Conservation (phyloP, 2,797 vertebrate species). For the Babyrousa celebensis region DNA sequence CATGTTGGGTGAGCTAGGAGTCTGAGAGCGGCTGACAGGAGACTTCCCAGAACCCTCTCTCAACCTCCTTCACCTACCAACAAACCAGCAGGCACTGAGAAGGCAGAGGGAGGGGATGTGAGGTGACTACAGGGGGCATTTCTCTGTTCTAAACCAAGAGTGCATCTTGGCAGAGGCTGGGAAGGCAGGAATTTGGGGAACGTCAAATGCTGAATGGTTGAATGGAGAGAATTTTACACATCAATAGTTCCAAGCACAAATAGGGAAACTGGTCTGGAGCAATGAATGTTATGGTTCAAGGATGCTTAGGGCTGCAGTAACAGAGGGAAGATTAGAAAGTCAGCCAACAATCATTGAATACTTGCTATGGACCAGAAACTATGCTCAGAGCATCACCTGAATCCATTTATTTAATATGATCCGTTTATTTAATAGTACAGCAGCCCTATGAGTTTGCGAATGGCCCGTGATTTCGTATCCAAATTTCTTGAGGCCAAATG, state of each 20-base stretch:
- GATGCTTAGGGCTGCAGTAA: background rate
- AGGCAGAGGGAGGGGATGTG: background rate
- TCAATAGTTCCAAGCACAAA: background rate
- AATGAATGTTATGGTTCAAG: background rate
- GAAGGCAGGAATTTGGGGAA: background rate
- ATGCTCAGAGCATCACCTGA: background rate
- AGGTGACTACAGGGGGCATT: background rate
- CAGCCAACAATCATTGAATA: background rate
- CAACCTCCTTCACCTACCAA: background rate
- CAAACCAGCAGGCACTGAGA: background rate
- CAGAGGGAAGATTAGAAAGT: background rate
- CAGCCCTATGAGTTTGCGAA: background rate
- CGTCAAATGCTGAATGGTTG: background rate
- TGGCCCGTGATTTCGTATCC: background rate
- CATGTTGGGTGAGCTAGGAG: background rate
- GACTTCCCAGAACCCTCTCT: background rate
- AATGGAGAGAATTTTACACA: background rate
- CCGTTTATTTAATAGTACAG: background rate
- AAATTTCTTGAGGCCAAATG: background rate
- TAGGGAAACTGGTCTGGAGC: background rate
- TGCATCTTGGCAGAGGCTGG: background rate
- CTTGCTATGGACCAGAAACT: background rate
- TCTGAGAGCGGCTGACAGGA: background rate
- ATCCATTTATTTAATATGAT: background rate
- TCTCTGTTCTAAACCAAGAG: background rate